phyloP scores from a whole-genome alignment of 2,113 vertebrate species.

The Corapipo altera region DNA sequence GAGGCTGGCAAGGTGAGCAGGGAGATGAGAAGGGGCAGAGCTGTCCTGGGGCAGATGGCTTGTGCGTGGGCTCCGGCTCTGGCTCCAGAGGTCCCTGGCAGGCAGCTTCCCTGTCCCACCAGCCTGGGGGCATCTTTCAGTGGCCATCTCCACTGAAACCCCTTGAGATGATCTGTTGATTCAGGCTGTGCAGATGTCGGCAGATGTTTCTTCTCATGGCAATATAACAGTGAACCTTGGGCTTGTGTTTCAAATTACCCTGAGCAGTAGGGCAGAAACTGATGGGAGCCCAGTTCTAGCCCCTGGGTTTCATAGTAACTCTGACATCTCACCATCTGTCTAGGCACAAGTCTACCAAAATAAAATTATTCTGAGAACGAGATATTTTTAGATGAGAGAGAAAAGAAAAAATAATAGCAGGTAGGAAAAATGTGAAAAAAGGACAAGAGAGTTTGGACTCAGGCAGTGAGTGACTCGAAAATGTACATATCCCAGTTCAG shows the following conservation, averaged over 20 bases:
- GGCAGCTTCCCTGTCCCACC: neutral
- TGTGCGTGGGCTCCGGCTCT: accelerated
- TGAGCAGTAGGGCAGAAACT: neutral
- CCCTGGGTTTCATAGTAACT: neutral
- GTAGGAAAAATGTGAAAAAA: neutral
- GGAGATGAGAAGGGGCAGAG: neutral
- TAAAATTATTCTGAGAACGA: neutral
- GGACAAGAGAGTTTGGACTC: neutral
- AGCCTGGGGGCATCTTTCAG: neutral
- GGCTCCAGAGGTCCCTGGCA: neutral
- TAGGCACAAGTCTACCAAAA: neutral
- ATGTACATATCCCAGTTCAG: neutral
- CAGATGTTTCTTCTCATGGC: neutral
- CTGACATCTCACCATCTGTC: neutral
- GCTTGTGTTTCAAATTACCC: neutral
- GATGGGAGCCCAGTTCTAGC: neutral
- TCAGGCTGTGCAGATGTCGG: neutral
- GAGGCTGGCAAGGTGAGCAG: neutral
- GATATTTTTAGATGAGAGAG: neutral
- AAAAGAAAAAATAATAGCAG: neutral
- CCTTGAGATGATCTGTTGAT: neutral
- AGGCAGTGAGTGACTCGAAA: neutral
- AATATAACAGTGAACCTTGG: neutral
- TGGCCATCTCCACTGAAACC: neutral
- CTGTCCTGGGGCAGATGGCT: neutral